Conservation (phyloP, 2,888 invertebrate genomes). For the Camponotus fellah region DNA sequence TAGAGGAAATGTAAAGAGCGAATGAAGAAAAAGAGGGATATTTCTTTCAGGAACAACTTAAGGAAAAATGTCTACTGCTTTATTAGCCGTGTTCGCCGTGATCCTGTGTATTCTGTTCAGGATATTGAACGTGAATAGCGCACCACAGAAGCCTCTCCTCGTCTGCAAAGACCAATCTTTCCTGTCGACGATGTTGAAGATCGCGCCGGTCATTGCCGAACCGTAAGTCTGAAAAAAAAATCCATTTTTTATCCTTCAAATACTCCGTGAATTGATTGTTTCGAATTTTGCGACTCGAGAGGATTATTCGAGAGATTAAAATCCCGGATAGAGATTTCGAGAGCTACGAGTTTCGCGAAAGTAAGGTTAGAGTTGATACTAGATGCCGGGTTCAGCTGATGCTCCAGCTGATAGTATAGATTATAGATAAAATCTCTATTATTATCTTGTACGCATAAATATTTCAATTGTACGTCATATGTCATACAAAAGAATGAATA, state of each 20-base stretch:
- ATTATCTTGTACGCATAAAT: not conserved
- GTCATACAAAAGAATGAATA: not conserved
- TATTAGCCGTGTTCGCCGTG: conserved; percentile 93
- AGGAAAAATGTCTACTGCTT: conserved; percentile 92
- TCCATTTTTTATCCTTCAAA: conserved; percentile 4
- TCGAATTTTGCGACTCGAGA: not conserved
- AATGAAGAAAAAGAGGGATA: not conserved
- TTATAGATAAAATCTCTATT: not conserved
- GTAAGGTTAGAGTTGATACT: conserved; percentile 65
- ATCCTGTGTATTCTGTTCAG: conserved; percentile 94
- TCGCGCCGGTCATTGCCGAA: conserved; percentile 92
- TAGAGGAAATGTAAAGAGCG: not conserved
- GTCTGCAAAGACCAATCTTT: conserved; percentile 93
- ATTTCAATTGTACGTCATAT: not conserved
- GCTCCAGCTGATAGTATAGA: not conserved
- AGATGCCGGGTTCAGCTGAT: conserved; percentile 42
- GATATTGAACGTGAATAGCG: conserved; percentile 94
- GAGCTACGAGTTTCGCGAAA: not conserved
- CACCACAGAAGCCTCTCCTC: conserved; percentile 92
- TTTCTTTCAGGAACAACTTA: conserved; percentile 5
- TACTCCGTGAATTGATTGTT: not conserved
- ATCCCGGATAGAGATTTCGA: too few species aligned
- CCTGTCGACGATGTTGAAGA: conserved; percentile 92
- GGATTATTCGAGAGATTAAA: not conserved
- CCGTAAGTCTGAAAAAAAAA: conserved; percentile 90